These are phyloP conservation scores for Thamnophis elegans DNA, from an alignment of 2,797 vertebrate species.

Conservation along the genomic window DNA sequence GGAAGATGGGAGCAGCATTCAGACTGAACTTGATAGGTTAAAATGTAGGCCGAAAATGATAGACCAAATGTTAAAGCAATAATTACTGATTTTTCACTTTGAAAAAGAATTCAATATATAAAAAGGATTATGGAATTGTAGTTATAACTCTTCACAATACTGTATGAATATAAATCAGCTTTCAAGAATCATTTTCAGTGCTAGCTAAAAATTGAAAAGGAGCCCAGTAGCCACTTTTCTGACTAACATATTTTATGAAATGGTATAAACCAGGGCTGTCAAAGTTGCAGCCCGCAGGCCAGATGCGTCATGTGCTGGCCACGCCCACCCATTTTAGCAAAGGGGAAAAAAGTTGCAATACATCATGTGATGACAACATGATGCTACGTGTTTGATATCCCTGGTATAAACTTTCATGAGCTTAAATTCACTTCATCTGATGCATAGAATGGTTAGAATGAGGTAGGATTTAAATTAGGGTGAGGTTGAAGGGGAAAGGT, in stretches of 20 bases:
- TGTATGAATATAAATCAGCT: neutral
- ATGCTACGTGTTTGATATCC: no score
- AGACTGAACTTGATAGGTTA: neutral
- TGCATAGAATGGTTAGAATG: neutral
- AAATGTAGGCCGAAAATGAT: neutral
- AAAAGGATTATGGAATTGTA: neutral
- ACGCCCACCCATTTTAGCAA: no score
- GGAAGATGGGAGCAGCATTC: neutral
- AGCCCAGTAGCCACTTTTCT: neutral
- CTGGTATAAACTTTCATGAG: neutral
- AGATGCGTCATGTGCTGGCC: no score
- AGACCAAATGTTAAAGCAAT: neutral
- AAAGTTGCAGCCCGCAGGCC: no score
- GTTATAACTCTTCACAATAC: neutral
- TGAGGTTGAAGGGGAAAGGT: neutral
- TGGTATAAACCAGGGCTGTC: neutral
- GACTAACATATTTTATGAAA: neutral
- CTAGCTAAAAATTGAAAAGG: neutral
- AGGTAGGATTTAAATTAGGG: neutral
- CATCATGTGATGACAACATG: no score
- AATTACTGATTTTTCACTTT: neutral
- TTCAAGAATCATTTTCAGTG: neutral
- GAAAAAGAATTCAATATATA: neutral
- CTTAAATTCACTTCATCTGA: neutral
- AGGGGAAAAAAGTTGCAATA: no score